Evolutionary conservation across 2,797 vertebrate species (phyloP).

Genomic region (Psittacula derbiana): DNA sequence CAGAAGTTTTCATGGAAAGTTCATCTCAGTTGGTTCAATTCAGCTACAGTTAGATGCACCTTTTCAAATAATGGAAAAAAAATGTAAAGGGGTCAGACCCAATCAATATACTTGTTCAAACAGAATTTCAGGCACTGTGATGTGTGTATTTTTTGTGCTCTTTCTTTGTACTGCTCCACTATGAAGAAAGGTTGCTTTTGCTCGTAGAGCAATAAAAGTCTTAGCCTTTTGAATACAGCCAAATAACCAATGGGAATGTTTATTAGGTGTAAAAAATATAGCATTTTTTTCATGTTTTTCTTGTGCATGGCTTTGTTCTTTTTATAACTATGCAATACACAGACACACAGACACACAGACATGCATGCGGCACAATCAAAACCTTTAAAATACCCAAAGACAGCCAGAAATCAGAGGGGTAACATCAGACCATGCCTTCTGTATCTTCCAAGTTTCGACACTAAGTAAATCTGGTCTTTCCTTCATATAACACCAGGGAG

Average conservation of each 20-base stretch:
- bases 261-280: conserved; percentile 35
- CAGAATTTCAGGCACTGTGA: conserved; percentile 89
- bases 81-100: conserved; percentile 87
- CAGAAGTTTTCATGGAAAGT: conserved; percentile 88
- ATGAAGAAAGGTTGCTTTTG: conserved; percentile 82
- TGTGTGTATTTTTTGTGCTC: conserved; percentile 86
- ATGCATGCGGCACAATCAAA: background rate
- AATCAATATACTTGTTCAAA: conserved; percentile 96
- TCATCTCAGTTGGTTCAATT: conserved; percentile 86
- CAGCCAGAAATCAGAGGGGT: conserved; percentile 16
- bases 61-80: conserved; percentile 90
- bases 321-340: background rate
- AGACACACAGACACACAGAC: background rate
- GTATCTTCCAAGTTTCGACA: conserved; percentile 9
- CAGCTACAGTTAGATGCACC: conserved; percentile 85
- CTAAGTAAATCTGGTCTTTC: background rate
- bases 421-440: conserved; percentile 40
- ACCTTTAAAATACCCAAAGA: conserved; percentile 18
- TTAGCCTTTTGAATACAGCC: conserved; percentile 74
- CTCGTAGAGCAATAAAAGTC: conserved; percentile 74
- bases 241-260: conserved; percentile 66
- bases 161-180: conserved; percentile 87
- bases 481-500: background rate
- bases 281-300: conserved; percentile 60
- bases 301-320: conserved; percentile 63